phyloP scores from a whole-genome alignment of 2,888 invertebrate genomes.

The Drosophila subsilvestris region DNA sequence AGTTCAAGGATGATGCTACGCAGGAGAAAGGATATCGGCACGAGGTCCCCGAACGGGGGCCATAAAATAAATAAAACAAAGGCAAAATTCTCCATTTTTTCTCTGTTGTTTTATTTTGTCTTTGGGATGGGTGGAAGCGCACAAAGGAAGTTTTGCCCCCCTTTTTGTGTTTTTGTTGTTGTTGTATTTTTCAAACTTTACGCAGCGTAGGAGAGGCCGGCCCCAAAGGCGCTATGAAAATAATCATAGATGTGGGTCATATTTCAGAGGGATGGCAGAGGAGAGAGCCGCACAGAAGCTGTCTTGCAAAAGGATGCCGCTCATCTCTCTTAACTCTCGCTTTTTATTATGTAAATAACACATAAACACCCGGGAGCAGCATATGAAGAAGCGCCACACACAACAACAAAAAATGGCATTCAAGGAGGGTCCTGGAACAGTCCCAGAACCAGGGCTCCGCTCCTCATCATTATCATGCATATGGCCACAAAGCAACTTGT shows the following conservation, averaged over 20 bases:
- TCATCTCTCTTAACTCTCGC: slow-evolving; percentile 67
- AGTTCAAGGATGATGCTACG: slow-evolving; percentile 72
- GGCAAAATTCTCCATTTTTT: slow-evolving; percentile 42
- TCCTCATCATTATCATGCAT: slow-evolving; percentile 78
- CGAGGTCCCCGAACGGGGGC: slow-evolving; percentile 62
- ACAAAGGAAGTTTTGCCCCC: slow-evolving; percentile 34
- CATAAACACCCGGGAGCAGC: slow-evolving; percentile 82
- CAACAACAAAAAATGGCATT: slow-evolving; percentile 46
- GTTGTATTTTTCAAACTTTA: slow-evolving; percentile 68
- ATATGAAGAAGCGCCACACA: slow-evolving; percentile 67
- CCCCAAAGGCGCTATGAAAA: slow-evolving; percentile 78
- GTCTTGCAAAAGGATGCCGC: slow-evolving; percentile 62
- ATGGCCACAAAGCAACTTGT: slow-evolving; percentile 80
- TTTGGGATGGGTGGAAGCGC: slow-evolving; percentile 5
- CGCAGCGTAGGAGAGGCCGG: slow-evolving; percentile 60
- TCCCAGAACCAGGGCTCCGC: slow-evolving; percentile 30
- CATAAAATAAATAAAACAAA: slow-evolving; percentile 75
- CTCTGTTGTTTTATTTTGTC: slow-evolving; percentile 23
- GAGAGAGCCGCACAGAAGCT: slow-evolving; percentile 10
- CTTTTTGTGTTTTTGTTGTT: slow-evolving; percentile 45
- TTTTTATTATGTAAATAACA: slow-evolving; percentile 82
- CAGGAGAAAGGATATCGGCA: slow-evolving; percentile 58
- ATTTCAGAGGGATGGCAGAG: slow-evolving; percentile 42
- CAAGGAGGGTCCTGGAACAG: slow-evolving; percentile 22
- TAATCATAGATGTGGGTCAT: slow-evolving; percentile 81